Evolutionary conservation across 2,113 vertebrate genomes (phyloP), one percentile per base, ranked within the genome.

Genomic region (Procavia capensis): DNA sequence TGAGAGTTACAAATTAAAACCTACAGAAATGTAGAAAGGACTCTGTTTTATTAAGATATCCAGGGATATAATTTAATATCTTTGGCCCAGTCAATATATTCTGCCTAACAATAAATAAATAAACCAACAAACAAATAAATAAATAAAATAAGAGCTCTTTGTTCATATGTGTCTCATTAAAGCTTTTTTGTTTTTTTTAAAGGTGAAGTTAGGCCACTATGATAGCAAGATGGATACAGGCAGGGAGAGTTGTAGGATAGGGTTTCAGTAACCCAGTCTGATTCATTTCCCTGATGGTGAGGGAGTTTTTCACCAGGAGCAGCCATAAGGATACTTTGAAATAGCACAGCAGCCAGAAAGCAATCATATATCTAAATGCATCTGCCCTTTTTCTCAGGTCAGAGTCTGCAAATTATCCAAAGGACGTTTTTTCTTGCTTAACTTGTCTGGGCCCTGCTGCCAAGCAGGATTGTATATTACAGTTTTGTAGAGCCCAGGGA

Each of bases 381-480:
- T 97, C 94, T 97, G 95, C 93, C 94, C 97, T 95, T 88, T n/a
- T 66, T 94, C n/a, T 92, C 57, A 91, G 96, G 93, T 96, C 97
- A 97, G 76, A 92, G 66, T 83, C 96, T 97, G 92, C 27, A 95
- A 91, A 97, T 93, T 84, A 84, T 96, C 95, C 91, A 91, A 78
- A 75, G 47, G 82, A 94, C 85, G 72, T 88, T 90, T 96, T 54
- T 96, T 94, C 79, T 96, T 96, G 31, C 88, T 96, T 96, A 74
- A 80, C 66, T 94, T 94, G 92, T 90, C 72, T 86, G 85, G 88
- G 36, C 87, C 82, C 45, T 80, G 72, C n/a, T 72, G 47, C 43
- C 0, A 19, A 76, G n/a, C 54, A 89, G 84, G 2, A 64, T 27
- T 74, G 7, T 25, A 6, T 59, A 9, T 72, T 93, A 39, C 0